phyloP scores from a whole-genome alignment of 2,113 vertebrate species.

The Nycticryphes semicollaris region DNA sequence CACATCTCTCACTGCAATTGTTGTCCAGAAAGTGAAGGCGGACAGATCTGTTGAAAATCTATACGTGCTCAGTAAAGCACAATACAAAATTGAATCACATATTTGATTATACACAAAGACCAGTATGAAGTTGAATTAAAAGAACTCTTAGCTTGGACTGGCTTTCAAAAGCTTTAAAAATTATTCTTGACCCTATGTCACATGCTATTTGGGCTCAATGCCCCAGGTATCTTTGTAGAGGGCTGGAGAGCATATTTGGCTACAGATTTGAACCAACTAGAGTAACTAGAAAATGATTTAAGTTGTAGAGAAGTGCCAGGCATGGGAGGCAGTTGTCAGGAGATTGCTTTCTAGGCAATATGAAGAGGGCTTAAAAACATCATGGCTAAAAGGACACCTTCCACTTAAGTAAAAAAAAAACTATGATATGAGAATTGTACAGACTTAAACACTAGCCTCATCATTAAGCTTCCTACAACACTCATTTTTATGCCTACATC shows the following conservation, averaged over 20 bases:
- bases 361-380: not conserved
- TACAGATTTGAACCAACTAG: not conserved
- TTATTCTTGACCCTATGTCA: not conserved
- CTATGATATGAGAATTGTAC: not conserved
- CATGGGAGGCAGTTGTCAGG: not conserved
- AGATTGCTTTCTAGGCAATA: not conserved
- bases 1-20: too few species aligned
- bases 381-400: not conserved
- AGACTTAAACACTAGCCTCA: not conserved
- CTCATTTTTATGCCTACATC: not conserved
- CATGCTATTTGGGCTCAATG: not conserved
- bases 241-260: not conserved
- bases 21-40: too few species aligned
- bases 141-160: not conserved
- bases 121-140: not conserved
- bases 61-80: not conserved
- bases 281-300: not conserved
- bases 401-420: not conserved
- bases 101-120: not conserved
- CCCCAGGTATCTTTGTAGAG: not conserved
- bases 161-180: not conserved
- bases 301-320: not conserved
- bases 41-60: not conserved
- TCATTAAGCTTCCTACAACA: not conserved
- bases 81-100: not conserved